These are phyloP conservation scores for Trochalopteron elliotii DNA, from an alignment of 2,113 vertebrate genomes.

Conservation along the genomic window DNA sequence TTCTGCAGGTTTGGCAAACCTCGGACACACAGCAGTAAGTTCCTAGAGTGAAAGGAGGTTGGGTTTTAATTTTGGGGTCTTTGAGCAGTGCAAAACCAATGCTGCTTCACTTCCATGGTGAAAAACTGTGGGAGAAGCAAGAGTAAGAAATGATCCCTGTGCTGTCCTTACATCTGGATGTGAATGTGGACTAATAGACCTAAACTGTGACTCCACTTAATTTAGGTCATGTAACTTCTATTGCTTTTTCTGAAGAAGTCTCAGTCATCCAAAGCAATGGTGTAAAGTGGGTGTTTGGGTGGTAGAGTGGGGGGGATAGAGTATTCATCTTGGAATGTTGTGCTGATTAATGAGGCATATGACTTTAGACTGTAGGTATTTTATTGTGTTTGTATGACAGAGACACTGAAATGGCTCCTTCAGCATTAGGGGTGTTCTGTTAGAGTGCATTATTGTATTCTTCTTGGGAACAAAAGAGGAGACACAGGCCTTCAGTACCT, in stretches of 20 bases:
- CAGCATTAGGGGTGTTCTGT: background rate
- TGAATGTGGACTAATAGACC: no score
- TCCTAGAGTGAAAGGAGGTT: background rate
- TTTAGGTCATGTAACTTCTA: background rate
- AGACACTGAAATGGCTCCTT: background rate
- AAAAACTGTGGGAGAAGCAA: background rate
- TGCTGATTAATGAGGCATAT: background rate
- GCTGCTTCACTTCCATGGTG: background rate
- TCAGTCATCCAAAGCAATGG: background rate
- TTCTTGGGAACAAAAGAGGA: background rate
- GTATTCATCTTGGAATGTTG: background rate
- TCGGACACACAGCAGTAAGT: background rate
- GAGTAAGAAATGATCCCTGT: background rate
- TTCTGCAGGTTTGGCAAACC: background rate
- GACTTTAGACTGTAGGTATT: background rate
- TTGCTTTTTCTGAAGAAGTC: background rate
- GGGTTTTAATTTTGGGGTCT: background rate
- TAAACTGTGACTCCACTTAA: background rate
- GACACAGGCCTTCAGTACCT: background rate
- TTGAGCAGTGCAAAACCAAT: background rate
- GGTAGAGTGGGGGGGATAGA: background rate
- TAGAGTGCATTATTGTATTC: background rate
- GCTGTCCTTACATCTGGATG: background rate
- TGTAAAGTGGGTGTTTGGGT: background rate
- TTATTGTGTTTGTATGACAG: background rate